Percentiles rank a stretch among this genome's conserved stretches.
These are phyloP conservation scores for Tenrec ecaudatus DNA, from an alignment of 2,113 vertebrate species.

Conservation along the genomic window DNA sequence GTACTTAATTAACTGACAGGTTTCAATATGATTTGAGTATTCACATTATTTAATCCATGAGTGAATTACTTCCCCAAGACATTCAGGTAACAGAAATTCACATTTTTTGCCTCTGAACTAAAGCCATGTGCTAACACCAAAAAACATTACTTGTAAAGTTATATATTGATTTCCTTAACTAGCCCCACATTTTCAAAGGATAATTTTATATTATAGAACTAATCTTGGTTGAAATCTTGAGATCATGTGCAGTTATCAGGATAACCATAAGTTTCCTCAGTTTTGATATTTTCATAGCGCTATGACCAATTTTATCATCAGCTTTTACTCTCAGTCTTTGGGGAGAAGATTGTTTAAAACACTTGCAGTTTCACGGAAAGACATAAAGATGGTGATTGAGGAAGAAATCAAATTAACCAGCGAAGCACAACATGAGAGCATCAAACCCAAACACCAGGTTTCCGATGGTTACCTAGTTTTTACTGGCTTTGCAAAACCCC, in stretches of 20 bases:
- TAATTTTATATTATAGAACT: conserved; percentile 11
- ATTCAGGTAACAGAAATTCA: background rate
- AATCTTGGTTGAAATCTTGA: conserved; percentile 8
- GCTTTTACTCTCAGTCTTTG: background rate
- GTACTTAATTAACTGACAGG: background rate
- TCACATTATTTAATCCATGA: background rate
- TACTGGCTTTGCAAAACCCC: conserved; percentile 2
- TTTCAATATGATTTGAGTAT: background rate
- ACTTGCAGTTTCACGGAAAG: conserved; percentile 39
- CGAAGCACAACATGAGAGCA: conserved; percentile 33
- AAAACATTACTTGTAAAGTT: background rate
- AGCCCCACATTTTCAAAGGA: background rate
- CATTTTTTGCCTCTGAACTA: background rate
- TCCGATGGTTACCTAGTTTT: background rate
- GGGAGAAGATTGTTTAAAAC: conserved; percentile 22
- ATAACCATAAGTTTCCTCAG: background rate
- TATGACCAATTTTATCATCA: conserved; percentile 22
- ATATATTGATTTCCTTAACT: too few species aligned
- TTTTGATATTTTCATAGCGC: background rate
- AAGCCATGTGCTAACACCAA: background rate
- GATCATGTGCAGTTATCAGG: background rate
- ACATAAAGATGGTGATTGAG: conserved; percentile 3
- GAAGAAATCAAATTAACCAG: background rate
- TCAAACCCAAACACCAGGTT: conserved; percentile 11
- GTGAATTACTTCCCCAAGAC: background rate